phyloP scores from a whole-genome alignment of 2,113 vertebrate species.

The Copsychus sechellarum region DNA sequence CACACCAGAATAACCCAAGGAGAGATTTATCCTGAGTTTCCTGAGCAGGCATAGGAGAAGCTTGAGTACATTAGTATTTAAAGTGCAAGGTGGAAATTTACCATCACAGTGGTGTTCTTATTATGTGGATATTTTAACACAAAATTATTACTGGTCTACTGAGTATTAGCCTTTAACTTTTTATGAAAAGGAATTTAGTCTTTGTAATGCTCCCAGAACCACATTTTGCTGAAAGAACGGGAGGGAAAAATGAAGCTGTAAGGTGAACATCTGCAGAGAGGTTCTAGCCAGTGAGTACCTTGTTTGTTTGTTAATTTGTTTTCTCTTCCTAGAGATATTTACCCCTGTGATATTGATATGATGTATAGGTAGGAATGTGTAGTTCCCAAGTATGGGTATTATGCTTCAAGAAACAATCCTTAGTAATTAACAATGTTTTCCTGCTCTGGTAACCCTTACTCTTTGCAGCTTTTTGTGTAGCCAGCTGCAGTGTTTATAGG shows the following conservation, averaged over 20 bases:
- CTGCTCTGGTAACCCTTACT: neutral
- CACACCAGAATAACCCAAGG: neutral
- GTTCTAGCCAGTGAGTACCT: neutral
- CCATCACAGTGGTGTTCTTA: conserved; percentile 40
- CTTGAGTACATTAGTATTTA: neutral
- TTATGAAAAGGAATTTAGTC: conserved; percentile 43
- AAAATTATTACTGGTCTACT: conserved; percentile 66
- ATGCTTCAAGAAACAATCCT: neutral
- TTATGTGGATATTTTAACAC: conserved; percentile 61
- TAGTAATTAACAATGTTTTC: neutral
- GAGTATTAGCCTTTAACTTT: conserved; percentile 60
- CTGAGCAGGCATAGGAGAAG: neutral
- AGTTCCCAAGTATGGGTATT: neutral
- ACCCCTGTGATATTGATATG: neutral
- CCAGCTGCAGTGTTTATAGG: neutral
- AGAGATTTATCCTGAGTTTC: neutral
- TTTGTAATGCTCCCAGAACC: conserved; percentile 45
- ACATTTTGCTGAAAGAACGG: conserved; percentile 50
- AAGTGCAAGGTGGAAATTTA: conserved; percentile 30
- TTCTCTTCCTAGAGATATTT: conserved; percentile 7
- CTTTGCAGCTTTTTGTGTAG: neutral
- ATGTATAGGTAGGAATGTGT: neutral
- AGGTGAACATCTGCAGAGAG: conserved; percentile 38
- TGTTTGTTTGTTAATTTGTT: conserved; percentile 9
- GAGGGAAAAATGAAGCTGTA: conserved; percentile 39